A percentile compares a stretch with the other conserved stretches of the same genome.
Conservation (phyloP, 2,113 vertebrate genomes). For the Chloroceryle aenea region DNA sequence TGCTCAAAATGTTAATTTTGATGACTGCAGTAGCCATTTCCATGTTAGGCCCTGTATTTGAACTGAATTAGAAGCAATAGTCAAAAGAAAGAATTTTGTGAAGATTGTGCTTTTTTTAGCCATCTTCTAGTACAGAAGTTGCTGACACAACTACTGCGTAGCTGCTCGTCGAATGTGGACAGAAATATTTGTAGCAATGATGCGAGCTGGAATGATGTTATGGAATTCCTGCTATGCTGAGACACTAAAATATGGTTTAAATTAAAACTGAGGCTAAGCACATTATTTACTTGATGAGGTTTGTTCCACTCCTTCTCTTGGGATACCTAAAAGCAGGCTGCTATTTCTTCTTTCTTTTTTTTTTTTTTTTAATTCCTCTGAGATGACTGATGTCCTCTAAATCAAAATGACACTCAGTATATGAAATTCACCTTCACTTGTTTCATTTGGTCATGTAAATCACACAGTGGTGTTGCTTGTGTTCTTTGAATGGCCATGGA, state of each 20-base stretch:
- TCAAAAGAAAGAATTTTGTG: neutral
- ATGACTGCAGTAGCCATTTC: neutral
- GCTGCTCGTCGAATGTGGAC: neutral
- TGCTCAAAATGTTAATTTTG: neutral
- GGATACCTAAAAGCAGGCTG: neutral
- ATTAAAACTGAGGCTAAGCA: slow-evolving; percentile 15
- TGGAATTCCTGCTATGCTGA: slow-evolving; percentile 48
- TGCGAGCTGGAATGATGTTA: slow-evolving; percentile 11
- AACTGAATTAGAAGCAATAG: neutral
- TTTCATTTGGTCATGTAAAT: neutral
- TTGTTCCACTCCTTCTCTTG: slow-evolving; percentile 23
- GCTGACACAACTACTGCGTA: neutral
- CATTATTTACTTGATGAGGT: slow-evolving; percentile 50
- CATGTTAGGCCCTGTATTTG: neutral
- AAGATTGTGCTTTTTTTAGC: neutral
- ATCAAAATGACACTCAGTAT: neutral
- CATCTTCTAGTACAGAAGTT: neutral
- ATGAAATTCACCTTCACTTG: neutral
- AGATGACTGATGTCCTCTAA: neutral
- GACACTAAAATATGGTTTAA: slow-evolving; percentile 53
- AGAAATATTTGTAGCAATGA: slow-evolving; percentile 22
- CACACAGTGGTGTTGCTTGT: neutral
- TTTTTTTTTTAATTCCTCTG: neutral
- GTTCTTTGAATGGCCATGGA: neutral
- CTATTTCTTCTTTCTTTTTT: neutral